These are phyloP conservation scores for Eupithecia tripunctaria DNA, from an alignment of 2,888 invertebrate species.

Conservation along the genomic window DNA sequence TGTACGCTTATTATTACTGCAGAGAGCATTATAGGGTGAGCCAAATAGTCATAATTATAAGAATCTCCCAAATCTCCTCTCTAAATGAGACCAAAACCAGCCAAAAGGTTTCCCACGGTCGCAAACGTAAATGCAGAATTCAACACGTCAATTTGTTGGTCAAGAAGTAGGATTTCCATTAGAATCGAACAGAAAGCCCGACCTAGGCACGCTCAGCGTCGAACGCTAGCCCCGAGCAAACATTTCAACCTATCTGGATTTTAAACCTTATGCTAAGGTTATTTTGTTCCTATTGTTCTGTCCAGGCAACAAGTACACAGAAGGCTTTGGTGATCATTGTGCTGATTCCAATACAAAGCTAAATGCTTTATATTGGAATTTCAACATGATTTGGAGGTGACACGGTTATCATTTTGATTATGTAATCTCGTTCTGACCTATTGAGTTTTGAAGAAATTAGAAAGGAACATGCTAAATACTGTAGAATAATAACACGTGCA, in stretches of 20 bases:
- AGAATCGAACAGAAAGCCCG: not conserved
- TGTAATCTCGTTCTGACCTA: not conserved
- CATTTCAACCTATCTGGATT: slow-evolving; percentile 14
- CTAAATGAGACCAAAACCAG: too few species aligned
- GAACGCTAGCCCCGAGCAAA: slow-evolving; percentile 26
- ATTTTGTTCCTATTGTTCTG: slow-evolving; percentile 10
- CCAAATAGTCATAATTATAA: too few species aligned
- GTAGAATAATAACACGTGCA: too few species aligned
- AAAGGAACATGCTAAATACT: too few species aligned
- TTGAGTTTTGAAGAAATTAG: too few species aligned
- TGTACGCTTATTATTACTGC: not conserved
- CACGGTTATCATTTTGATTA: not conserved
- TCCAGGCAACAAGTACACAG: slow-evolving; percentile 38
- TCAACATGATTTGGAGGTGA: slow-evolving; percentile 12
- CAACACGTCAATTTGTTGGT: not conserved
- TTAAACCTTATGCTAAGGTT: slow-evolving; percentile 20
- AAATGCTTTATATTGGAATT: slow-evolving; percentile 31
- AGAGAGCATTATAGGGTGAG: not conserved
- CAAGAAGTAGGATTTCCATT: not conserved
- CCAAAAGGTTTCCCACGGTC: not conserved
- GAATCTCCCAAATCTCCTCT: too few species aligned
- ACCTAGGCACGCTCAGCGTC: not conserved
- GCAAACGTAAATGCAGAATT: not conserved
- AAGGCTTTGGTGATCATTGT: not conserved
- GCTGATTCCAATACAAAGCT: too few species aligned